Evolutionary conservation across 2,888 invertebrate genomes (phyloP), one percentile per base, ranked within the genome.

Genomic region (Fissipunctia ypsillon): DNA sequence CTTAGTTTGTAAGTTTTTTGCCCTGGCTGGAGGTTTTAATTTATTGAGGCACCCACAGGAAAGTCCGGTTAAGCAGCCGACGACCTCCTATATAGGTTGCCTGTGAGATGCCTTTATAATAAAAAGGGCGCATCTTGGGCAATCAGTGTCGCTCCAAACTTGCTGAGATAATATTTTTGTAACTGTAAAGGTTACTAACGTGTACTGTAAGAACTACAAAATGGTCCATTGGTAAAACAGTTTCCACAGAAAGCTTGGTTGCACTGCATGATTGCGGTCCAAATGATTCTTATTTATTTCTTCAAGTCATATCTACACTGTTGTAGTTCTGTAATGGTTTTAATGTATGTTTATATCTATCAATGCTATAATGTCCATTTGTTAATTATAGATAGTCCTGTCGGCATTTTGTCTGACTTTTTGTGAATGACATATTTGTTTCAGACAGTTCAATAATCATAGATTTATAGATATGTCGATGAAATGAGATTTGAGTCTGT

Each of bases 191-290:
- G 10, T 19, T 67, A 84, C 85, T 80, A 74, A 85, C 85, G 78
- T 73, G 67, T 38, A 79, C 74, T 85, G 41, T 54, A 75, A 41
- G 64, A 79, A 64, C 57, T 76, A 69, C 65, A 86, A 65, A 73
- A 80, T 64, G 84, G 84, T 61, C 68, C 83, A 61, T 78, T 83
- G 73, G 64, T 59, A 22, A 80, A 81, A 74, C 72, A 66, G 63
- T 76, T 81, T 54, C 73, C 76, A 65, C 50, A 82, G 64, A 74
- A 84, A 48, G 74, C 41, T 64, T 83, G 83, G 78, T 87, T 87
- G 69, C 66, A 92, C 89, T 94, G 93, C 95, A 95, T 95, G 84
- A 74, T 84, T 86, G 84, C 60, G 68, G 63, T 64, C 41, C 50
- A 75, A 76, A 65, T 59, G 61, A 52, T 73, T 50, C n/a, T 76